These are phyloP conservation scores for Mungos mungo DNA, from an alignment of 2,113 vertebrate species.

Conservation along the genomic window DNA sequence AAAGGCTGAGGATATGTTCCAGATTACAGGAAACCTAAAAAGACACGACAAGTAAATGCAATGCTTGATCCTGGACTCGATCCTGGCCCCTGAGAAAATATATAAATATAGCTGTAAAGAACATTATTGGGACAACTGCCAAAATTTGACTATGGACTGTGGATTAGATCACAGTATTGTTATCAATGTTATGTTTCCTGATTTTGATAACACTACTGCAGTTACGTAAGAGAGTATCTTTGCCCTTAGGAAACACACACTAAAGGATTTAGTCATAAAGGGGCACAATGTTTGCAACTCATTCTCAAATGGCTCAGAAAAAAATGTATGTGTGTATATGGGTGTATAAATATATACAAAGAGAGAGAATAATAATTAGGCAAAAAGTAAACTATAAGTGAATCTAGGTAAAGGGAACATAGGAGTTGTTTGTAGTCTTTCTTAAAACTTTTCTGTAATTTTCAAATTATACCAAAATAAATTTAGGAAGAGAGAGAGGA, in stretches of 20 bases:
- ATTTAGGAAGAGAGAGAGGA: background rate
- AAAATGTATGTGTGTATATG: background rate
- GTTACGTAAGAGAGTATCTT: background rate
- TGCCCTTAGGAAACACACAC: background rate
- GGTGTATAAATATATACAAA: background rate
- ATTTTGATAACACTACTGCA: background rate
- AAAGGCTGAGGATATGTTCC: background rate
- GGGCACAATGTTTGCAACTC: background rate
- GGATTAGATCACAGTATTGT: background rate
- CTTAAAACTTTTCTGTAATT: background rate
- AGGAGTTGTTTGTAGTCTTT: background rate
- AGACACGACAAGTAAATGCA: background rate
- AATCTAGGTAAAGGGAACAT: background rate
- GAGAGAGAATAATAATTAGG: background rate
- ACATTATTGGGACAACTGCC: background rate
- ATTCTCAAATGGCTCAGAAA: background rate
- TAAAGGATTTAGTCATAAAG: background rate
- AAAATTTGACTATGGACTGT: background rate
- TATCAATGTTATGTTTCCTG: background rate
- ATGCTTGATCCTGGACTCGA: background rate
- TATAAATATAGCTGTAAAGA: background rate
- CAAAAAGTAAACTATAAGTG: background rate
- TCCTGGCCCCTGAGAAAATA: background rate
- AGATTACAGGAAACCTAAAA: background rate
- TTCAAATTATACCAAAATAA: slow-evolving; percentile 49